Evolutionary conservation across 2,888 invertebrate genomes (phyloP), one percentile per base, ranked within the genome.

Genomic region (Pyrochroa serraticornis): DNA sequence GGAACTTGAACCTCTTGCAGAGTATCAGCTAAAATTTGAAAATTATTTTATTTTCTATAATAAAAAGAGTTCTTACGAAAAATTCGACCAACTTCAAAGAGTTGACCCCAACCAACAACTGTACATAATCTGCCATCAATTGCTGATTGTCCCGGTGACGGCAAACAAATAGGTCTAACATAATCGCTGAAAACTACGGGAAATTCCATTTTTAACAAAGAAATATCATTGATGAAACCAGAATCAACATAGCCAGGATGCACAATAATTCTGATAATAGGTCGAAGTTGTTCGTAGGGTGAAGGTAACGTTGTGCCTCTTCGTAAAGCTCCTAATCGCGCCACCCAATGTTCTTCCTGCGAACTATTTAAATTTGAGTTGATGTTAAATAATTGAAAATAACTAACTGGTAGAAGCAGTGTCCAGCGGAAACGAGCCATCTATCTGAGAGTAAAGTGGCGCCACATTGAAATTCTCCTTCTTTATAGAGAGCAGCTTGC

Each of bases 401-500:
- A 61, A 82, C 85, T 84, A 75, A 91, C 91, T 87, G 87, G 75
- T 89, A 90, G 75, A 91, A 92, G 72, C 92, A 92, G 76, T 92
- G 92, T 35, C 90, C 91, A 39, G 92, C 91, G 0, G 91, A 91
- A 5, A 92, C 81, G 45, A 92, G 83, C 91, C 91, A 92, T 69
- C 83, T 82, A 54, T 85, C 82, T 8, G 85, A 83, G 63, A 92
- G 82, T 41, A 92, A 83, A 1, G 91, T 90, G 12, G 87, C 92
- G 12, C 91, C 91, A 75, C 92, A 92, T 79, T 91, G 91, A 81
- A 91, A 91, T 79, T 91, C 90, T 0, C 92, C 92, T 79, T 92
- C 91, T 71, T 90, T 88, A 79, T 92, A 92, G 13, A 92, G 82
- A 34, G 91, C 92, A n/a, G 90, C 91, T 81, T 91, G 91, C 91